Evolutionary conservation across 37 sponge, comb jelly and placozoan genomes (phyloP).

Genomic region (Eunapius fragilis): DNA sequence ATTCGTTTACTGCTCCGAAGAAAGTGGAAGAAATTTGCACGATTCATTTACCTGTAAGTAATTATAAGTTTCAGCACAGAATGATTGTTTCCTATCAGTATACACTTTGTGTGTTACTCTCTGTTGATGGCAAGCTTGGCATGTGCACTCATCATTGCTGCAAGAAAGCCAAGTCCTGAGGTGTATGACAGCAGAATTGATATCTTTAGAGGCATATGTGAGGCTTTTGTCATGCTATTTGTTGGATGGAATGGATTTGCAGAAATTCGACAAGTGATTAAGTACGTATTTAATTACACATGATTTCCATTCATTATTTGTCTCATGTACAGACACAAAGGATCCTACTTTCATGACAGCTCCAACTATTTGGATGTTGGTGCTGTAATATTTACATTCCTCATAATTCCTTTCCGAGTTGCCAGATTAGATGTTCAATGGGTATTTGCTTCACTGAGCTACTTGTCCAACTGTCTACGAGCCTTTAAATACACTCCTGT

Average conservation of each 20-base stretch:
- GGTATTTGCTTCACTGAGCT: constrained; percentile 14
- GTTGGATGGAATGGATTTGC: neutral
- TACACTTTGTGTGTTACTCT: neutral
- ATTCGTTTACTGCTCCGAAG: constrained; percentile 60
- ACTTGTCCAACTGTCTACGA: constrained; percentile 11
- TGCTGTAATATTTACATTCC: neutral
- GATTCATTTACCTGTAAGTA: constrained; percentile 46
- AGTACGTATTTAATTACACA: neutral
- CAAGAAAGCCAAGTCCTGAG: neutral
- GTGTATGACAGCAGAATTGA: constrained; percentile 6
- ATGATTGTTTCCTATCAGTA: neutral
- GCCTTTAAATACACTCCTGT: constrained; percentile 34
- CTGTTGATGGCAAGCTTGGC: neutral
- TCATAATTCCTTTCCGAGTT: constrained; percentile 23
- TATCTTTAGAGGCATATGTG: constrained; percentile 16
- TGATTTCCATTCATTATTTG: neutral
- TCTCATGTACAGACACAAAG: neutral
- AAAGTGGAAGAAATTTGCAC: constrained; percentile 76
- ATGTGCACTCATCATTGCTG: constrained; percentile 14
- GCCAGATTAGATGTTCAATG: constrained; percentile 21
- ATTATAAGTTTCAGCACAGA: neutral
- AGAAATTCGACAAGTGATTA: neutral
- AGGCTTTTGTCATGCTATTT: neutral
- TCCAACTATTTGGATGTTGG: constrained; percentile 21
- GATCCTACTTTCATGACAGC: constrained; percentile 6